phyloP scores from a whole-genome alignment of 2,888 invertebrate genomes.

The Bugulina stolonifera region DNA sequence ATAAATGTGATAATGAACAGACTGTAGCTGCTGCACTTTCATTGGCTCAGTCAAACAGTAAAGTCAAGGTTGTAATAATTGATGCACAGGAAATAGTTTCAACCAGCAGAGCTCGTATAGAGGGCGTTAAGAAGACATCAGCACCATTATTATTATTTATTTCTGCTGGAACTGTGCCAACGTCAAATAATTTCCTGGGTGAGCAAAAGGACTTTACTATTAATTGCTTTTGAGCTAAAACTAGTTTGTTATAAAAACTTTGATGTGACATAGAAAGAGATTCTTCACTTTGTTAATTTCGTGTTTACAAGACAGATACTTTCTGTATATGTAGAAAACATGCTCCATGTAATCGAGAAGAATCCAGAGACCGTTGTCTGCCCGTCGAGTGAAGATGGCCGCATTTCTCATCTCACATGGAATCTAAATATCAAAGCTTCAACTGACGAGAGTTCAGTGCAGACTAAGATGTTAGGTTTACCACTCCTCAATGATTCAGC shows the following conservation, averaged over 20 bases:
- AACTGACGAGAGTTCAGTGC: background rate
- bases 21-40: background rate
- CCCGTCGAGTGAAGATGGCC: background rate
- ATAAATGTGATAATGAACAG: background rate
- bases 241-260: no score
- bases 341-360: background rate
- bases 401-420: background rate
- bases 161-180: background rate
- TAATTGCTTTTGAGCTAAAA: no score
- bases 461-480: background rate
- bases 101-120: background rate
- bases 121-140: background rate
- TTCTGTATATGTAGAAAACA: background rate
- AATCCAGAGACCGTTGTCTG: background rate
- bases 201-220: no score
- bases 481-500: background rate
- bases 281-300: no score
- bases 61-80: background rate
- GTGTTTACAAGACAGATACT: no score
- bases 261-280: no score
- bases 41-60: background rate
- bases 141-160: constrained; percentile 14
- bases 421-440: background rate
- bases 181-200: background rate
- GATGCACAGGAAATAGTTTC: background rate